These are phyloP conservation scores for Galagoides demidoff DNA, from an alignment of 2,797 vertebrate species.

Conservation along the genomic window DNA sequence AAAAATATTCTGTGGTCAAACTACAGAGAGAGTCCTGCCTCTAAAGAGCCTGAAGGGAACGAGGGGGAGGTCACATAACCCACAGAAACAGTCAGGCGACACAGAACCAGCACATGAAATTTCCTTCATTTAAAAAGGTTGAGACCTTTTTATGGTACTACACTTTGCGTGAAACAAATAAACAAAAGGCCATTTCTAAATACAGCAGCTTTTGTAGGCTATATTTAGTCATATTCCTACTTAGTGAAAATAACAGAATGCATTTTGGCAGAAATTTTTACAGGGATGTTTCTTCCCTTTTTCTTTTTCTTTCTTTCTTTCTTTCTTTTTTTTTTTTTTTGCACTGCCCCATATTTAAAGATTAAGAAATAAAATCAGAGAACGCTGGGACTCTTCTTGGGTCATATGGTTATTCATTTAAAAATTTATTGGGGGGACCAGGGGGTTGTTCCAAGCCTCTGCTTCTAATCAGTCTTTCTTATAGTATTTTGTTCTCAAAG, in stretches of 20 bases:
- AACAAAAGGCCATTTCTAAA: slow-evolving; percentile 80
- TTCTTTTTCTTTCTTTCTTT: neutral
- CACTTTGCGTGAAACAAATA: slow-evolving; percentile 76
- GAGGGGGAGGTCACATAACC: neutral
- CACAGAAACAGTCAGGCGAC: slow-evolving; percentile 48
- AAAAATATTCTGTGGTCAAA: slow-evolving; percentile 79
- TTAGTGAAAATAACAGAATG: slow-evolving; percentile 78
- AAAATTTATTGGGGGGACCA: neutral
- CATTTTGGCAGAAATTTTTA: slow-evolving; percentile 64
- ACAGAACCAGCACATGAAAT: slow-evolving; percentile 65
- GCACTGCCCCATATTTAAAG: slow-evolving; percentile 50
- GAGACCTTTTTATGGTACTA: slow-evolving; percentile 73
- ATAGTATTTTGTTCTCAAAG: neutral
- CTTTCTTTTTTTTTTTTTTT: neutral
- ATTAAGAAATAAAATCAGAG: neutral
- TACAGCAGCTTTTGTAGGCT: slow-evolving; percentile 81
- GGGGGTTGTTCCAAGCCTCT: neutral
- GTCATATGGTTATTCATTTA: neutral
- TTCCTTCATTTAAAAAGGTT: slow-evolving; percentile 78
- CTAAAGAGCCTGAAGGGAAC: slow-evolving; percentile 16
- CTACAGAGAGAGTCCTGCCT: neutral
- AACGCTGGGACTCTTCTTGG: neutral
- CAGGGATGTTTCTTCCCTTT: neutral
- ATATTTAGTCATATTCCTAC: slow-evolving; percentile 81
- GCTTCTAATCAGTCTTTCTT: slow-evolving; percentile 17